phyloP scores from a whole-genome alignment of 2,113 vertebrate genomes.

The Tiliqua scincoides region DNA sequence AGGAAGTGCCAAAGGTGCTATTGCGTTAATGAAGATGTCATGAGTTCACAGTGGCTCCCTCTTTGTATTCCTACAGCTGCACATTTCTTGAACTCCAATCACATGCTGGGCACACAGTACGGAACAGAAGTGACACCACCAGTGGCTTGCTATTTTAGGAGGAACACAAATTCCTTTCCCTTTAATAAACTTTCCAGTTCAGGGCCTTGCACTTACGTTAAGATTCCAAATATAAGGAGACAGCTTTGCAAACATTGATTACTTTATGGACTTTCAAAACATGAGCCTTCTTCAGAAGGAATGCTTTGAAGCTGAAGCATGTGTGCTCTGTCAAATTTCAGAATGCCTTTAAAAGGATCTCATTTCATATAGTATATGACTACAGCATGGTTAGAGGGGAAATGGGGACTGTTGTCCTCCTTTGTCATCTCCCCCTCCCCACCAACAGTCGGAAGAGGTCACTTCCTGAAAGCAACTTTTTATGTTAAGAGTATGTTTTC shows the following conservation, averaged over 20 bases:
- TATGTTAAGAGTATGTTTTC: neutral
- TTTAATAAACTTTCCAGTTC: neutral
- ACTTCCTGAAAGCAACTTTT: neutral
- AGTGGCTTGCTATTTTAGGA: neutral
- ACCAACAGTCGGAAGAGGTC: neutral
- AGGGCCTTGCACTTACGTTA: neutral
- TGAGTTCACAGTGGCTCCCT: neutral
- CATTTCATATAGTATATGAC: constrained; percentile 47
- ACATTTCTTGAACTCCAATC: neutral
- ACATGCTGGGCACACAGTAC: neutral
- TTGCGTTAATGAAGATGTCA: neutral
- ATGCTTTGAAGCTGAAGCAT: constrained; percentile 67
- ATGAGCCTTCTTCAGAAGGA: constrained; percentile 35
- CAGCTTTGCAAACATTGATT: constrained; percentile 17
- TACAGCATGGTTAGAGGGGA: constrained; percentile 54
- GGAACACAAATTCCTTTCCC: constrained; percentile 12
- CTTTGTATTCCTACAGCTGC: neutral
- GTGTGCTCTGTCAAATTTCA: constrained; percentile 61
- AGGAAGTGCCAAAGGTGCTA: neutral
- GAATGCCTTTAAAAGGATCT: constrained; percentile 60
- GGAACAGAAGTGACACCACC: neutral
- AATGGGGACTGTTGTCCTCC: constrained; percentile 38
- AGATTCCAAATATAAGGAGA: neutral
- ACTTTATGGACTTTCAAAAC: constrained; percentile 42
- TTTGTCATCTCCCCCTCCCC: neutral